Base-by-base conservation (phyloP, 2,888 invertebrate species). In the Aporophyla lueneburgensis region DNA sequence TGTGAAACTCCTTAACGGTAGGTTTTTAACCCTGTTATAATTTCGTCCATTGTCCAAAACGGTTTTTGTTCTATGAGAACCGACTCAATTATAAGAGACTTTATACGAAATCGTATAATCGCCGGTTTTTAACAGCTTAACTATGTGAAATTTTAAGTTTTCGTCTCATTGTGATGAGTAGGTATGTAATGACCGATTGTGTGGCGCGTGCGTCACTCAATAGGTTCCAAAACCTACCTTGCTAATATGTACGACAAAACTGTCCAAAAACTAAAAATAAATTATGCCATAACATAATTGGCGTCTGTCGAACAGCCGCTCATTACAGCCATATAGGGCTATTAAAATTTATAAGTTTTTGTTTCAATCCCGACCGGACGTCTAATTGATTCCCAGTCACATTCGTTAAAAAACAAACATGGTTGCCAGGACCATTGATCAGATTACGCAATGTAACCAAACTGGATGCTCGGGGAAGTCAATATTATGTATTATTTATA, bases 11-110 rank as follows among this genome's bases (percentile, higher is more conserved):
- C 88, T 88, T 93, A 94, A 93, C 93, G 93, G 93, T 90, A 91
- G 90, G 91, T 94, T 93, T 94, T 94, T 86, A 90, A 94, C 94
- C 91, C 94, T 94, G 95, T 95, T 96, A 96, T 95, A 96, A 95
- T 96, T 96, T 95, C 89, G 94, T 93, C 94, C 92, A 96, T 96
- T 96, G 96, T 96, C 96, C 96, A 93, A 94, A 93, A 93, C 88
- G 90, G 91, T 92, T 95, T 94, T 95, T 93, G 94, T 96, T 95
- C 95, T 96, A 94, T 96, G 96, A 92, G 96, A 96, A 96, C 96
- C 93, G 93, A 92, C 94, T 95, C 96, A 96, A 96, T 96, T 96
- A 96, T 94, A 86, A 68, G 71, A 81, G 90, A 89, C 89, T 91
- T 80, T 84, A 91, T 94, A 95, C 94, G 93, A 96, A 96, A 96